Evolutionary conservation across 2,797 vertebrate genomes (phyloP).

Genomic region (Acanthurus lineatus): DNA sequence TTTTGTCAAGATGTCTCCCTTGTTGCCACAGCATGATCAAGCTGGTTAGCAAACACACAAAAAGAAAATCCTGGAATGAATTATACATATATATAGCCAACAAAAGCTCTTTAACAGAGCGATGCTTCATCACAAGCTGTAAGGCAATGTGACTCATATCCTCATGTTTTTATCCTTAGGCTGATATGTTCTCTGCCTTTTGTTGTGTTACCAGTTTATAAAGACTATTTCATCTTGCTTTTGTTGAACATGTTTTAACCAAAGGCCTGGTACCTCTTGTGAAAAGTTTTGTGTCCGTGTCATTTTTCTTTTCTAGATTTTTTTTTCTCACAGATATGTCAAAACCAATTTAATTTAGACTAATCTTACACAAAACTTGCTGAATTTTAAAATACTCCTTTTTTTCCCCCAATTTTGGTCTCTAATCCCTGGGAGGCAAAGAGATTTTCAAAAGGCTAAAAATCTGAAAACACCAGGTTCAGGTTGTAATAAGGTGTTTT

Average conservation of each 20-base stretch:
- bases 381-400: too few relatives aligned
- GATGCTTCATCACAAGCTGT: background rate
- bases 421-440: too few relatives aligned
- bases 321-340: too few relatives aligned
- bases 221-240: background rate
- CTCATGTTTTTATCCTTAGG: conserved; percentile 1
- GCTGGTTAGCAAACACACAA: background rate
- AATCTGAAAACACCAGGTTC: background rate
- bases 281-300: too few relatives aligned
- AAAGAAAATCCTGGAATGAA: background rate
- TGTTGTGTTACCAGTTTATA: background rate
- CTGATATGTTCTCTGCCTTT: background rate
- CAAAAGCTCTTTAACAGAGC: background rate
- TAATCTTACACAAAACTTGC: too few relatives aligned
- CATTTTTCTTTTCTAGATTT: background rate
- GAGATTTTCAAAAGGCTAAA: background rate
- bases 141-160: conserved; percentile 6
- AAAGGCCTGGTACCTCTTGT: too few relatives aligned
- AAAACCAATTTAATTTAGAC: background rate
- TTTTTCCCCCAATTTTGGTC: background rate
- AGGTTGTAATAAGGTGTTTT: background rate
- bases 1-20: background rate
- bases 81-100: background rate
- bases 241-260: too few relatives aligned
- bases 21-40: background rate